These are phyloP conservation scores for Cacoxenus indagator DNA, from an alignment of 2,888 invertebrate species.

Conservation along the genomic window DNA sequence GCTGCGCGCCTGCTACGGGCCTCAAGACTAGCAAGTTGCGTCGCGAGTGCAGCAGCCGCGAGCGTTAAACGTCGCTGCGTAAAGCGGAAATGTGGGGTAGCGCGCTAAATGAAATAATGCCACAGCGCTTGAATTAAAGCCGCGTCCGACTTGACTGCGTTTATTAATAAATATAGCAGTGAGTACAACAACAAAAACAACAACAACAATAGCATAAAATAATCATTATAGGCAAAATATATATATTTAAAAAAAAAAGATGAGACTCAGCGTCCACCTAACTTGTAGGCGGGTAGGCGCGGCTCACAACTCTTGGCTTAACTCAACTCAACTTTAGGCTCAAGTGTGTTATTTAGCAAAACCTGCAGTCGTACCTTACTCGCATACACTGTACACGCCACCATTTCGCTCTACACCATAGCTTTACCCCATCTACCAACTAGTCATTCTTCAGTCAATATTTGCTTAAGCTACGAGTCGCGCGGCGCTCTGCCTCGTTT, in stretches of 20 bases:
- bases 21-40: slow-evolving; percentile 54
- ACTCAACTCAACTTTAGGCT: slow-evolving; percentile 37
- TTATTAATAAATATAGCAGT: slow-evolving; percentile 3
- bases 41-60: slow-evolving; percentile 11
- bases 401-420: neutral
- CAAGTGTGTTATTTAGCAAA: slow-evolving; percentile 36
- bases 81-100: slow-evolving; percentile 46
- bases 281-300: neutral
- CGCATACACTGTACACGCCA: neutral
- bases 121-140: slow-evolving; percentile 55
- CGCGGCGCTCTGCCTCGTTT: neutral
- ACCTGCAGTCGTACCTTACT: neutral
- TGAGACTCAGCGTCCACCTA: neutral
- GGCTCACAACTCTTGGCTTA: slow-evolving; percentile 6
- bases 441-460: slow-evolving; percentile 39
- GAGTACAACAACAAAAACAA: no score
- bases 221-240: neutral
- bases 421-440: neutral
- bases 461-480: slow-evolving; percentile 39
- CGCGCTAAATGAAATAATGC: slow-evolving; percentile 55
- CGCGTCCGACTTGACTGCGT: slow-evolving; percentile 7
- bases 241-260: slow-evolving; percentile 1
- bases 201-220: neutral
- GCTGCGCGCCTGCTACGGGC: slow-evolving; percentile 31
- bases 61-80: slow-evolving; percentile 22